Percentiles rank a stretch among this genome's conserved stretches.
Conservation (phyloP, 2,797 vertebrate species). For the Taeniopygia guttata region DNA sequence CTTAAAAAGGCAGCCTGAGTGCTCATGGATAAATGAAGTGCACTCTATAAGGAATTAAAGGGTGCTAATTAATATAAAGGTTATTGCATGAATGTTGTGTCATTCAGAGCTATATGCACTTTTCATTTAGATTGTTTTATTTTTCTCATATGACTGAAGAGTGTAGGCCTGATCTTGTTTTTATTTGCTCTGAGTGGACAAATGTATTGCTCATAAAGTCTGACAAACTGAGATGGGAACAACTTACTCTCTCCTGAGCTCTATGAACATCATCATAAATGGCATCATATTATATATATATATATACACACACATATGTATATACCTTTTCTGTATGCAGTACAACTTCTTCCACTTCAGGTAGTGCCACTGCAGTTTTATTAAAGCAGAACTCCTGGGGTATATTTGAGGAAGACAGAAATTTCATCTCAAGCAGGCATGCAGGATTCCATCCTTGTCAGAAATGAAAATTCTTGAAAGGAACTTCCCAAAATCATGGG, state of each 20-base stretch:
- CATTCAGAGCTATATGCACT: not conserved
- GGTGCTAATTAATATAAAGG: constrained; percentile 6
- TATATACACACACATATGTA: not conserved
- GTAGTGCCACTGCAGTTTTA: constrained; percentile 18
- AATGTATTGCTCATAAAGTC: constrained; percentile 1
- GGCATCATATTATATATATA: not conserved
- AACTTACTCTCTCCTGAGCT: constrained; percentile 12
- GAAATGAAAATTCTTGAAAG: constrained; percentile 6
- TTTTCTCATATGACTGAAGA: not conserved
- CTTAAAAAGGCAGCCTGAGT: not conserved
- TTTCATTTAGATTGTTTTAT: not conserved
- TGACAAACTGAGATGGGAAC: constrained; percentile 2
- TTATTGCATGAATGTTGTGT: not conserved
- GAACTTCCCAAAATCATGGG: not conserved
- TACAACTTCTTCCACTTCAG: constrained; percentile 30
- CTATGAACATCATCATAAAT: constrained; percentile 30
- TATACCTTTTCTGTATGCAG: constrained; percentile 46
- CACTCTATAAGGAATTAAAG: not conserved
- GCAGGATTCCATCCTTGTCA: not conserved
- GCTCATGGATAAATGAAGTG: not conserved
- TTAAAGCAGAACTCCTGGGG: constrained; percentile 34
- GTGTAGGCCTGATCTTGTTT: not conserved
- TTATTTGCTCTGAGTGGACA: not conserved
- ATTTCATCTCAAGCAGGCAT: not conserved
- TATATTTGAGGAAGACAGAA: constrained; percentile 10